phyloP scores from a whole-genome alignment of 1,140 invertebrate species.

The Drosophila albomicans region DNA sequence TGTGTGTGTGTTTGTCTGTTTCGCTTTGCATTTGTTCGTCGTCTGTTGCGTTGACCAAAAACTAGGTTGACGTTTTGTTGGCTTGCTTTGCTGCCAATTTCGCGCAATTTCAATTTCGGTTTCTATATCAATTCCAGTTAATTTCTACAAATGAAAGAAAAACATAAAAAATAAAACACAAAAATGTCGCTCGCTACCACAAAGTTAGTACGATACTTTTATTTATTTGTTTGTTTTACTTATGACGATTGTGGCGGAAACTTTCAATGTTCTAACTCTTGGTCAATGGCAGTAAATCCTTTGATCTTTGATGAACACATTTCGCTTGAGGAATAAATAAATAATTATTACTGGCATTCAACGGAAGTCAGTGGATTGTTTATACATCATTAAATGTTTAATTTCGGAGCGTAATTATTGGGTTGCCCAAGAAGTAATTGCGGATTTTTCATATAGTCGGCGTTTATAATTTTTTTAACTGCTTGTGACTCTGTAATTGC shows the following conservation, averaged over 20 bases:
- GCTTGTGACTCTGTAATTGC: too few species aligned
- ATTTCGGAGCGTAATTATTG: not conserved
- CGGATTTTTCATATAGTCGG: too few species aligned
- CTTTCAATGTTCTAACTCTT: conserved; percentile 1
- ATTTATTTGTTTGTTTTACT: conserved; percentile 21
- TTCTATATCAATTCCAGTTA: conserved; percentile 54
- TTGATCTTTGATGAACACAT: conserved; percentile 59
- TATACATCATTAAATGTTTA: not conserved
- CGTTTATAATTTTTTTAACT: too few species aligned
- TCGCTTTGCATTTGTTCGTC: conserved; percentile 36
- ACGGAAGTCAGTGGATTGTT: not conserved
- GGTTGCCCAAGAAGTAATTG: too few species aligned
- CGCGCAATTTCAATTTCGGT: conserved; percentile 62
- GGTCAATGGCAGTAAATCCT: conserved; percentile 19
- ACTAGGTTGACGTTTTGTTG: conserved; percentile 75
- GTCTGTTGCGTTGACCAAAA: conserved; percentile 73
- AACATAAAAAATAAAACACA: conserved; percentile 45
- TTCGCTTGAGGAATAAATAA: not conserved
- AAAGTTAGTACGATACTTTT: not conserved
- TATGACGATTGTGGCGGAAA: conserved; percentile 12
- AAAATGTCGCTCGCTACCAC: conserved; percentile 35
- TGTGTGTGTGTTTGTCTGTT: conserved; percentile 2
- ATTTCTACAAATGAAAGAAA: conserved; percentile 57
- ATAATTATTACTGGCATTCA: not conserved
- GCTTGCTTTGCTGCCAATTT: conserved; percentile 51